Conservation (phyloP, 2,797 vertebrate species). For the Nannoperca australis region DNA sequence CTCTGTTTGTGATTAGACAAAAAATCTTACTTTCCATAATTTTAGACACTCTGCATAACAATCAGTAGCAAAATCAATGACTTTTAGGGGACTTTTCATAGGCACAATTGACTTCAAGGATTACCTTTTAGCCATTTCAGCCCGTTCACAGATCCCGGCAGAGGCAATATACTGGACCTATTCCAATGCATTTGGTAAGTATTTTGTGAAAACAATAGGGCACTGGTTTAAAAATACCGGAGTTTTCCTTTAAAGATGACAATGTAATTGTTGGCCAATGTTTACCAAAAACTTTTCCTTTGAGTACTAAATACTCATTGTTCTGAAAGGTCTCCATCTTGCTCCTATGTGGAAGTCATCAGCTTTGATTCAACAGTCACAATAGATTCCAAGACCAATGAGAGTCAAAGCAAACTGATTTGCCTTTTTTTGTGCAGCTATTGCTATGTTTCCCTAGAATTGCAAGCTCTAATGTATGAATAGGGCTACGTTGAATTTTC, state of each 20-base stretch:
- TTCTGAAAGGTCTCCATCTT: not conserved
- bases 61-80: no score
- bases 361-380: slow-evolving; percentile 11
- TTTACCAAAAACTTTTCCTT: not conserved
- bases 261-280: not conserved
- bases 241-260: not conserved
- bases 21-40: no score
- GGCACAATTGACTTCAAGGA: no score
- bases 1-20: no score
- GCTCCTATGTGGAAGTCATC: not conserved
- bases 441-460: not conserved
- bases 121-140: no score
- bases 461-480: not conserved
- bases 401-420: not conserved
- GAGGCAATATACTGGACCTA: no score
- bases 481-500: not conserved
- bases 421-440: not conserved
- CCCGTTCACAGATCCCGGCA: no score
- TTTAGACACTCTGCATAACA: no score
- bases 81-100: no score
- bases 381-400: not conserved
- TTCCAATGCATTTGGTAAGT: no score
- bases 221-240: no score
- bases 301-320: not conserved
- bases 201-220: no score